These are phyloP conservation scores for Gopherus evgoodei DNA, from an alignment of 2,113 vertebrate genomes.

Conservation along the genomic window DNA sequence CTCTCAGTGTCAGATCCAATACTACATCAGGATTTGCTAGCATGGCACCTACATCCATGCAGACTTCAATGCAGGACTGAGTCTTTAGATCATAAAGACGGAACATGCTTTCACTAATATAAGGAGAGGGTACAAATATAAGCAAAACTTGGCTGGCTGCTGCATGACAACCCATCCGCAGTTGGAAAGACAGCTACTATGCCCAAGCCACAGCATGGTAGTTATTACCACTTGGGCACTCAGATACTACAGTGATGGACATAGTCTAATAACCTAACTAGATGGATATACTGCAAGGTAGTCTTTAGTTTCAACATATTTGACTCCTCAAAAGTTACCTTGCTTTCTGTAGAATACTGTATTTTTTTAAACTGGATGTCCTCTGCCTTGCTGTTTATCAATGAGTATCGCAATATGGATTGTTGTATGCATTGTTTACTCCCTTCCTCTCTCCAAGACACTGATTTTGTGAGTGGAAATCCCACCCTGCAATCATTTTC, in stretches of 20 bases:
- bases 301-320: not conserved
- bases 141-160: not conserved
- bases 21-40: not conserved
- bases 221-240: not conserved
- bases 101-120: not conserved
- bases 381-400: not conserved
- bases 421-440: not conserved
- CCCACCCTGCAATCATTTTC: not conserved
- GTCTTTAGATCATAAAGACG: not conserved
- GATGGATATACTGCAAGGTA: not conserved
- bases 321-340: not conserved
- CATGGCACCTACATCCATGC: rapidly evolving
- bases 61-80: not conserved
- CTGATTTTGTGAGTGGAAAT: not conserved
- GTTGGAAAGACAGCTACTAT: not conserved
- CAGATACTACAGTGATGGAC: not conserved
- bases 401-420: not conserved
- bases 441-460: not conserved
- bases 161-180: not conserved
- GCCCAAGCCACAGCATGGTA: not conserved
- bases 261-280: not conserved
- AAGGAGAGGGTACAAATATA: not conserved
- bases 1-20: not conserved
- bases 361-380: not conserved
- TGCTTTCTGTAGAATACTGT: not conserved